Evolutionary conservation across 2,797 vertebrate genomes (phyloP).

Genomic region (Microhierax caerulescens): DNA sequence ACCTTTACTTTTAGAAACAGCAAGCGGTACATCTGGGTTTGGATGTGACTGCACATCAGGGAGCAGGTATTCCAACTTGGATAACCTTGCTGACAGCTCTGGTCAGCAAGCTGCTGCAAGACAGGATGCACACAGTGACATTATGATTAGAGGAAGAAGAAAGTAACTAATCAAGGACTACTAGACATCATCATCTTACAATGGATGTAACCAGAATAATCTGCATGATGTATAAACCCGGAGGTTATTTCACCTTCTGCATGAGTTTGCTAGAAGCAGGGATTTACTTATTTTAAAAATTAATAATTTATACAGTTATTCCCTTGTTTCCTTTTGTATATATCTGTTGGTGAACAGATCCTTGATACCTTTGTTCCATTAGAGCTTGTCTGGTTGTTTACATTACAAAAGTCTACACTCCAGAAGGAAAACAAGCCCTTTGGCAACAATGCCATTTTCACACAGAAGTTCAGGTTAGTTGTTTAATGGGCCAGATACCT

Average conservation of each 20-base stretch:
- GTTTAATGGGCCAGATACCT: not conserved
- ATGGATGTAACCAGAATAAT: not conserved
- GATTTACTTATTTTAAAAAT: not conserved
- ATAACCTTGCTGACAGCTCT: not conserved
- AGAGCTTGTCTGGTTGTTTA: not conserved
- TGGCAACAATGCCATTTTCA: not conserved
- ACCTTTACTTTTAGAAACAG: not conserved
- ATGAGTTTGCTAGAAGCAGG: not conserved
- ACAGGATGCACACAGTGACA: not conserved
- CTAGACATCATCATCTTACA: not conserved
- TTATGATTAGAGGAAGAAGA: not conserved
- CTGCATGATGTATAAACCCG: not conserved
- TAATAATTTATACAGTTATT: not conserved
- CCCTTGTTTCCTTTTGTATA: not conserved
- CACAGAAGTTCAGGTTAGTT: not conserved
- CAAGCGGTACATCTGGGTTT: too few relatives aligned
- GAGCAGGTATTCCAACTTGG: not conserved
- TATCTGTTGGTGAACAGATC: not conserved
- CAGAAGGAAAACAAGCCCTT: not conserved
- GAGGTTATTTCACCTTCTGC: not conserved
- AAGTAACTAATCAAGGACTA: not conserved
- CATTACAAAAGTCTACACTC: not conserved
- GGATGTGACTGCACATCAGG: not conserved
- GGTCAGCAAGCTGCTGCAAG: not conserved
- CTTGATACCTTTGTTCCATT: not conserved